These are phyloP conservation scores for Nowickia ferox DNA, from an alignment of 2,888 invertebrate genomes.

Conservation along the genomic window DNA sequence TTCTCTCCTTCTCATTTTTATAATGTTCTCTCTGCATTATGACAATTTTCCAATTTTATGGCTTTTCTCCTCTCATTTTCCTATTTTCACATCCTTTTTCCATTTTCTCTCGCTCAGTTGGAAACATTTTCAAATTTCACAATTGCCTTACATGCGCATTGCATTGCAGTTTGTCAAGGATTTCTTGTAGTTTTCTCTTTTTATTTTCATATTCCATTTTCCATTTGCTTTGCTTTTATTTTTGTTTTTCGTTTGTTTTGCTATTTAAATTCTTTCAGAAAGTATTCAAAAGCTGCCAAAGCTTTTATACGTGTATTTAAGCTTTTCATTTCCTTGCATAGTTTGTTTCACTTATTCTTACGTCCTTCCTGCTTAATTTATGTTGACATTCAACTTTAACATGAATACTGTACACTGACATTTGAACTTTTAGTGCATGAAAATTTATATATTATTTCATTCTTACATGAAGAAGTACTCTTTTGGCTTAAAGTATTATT, in stretches of 20 bases:
- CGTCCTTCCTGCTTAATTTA: conserved; percentile 15
- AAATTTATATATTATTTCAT: neutral
- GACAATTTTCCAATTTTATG: neutral
- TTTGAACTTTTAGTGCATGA: conserved; percentile 52
- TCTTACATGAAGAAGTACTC: neutral
- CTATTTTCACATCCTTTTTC: neutral
- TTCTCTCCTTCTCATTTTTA: neutral
- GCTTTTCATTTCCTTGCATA: conserved; percentile 2
- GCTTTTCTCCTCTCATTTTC: neutral
- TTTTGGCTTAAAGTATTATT: neutral
- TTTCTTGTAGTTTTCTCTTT: conserved; percentile 52
- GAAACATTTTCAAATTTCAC: conserved; percentile 32
- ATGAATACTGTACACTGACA: conserved; percentile 33
- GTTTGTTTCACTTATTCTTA: conserved; percentile 1
- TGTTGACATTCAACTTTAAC: conserved; percentile 59
- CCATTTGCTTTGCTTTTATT: neutral
- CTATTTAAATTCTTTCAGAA: conserved; percentile 7
- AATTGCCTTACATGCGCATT: conserved; percentile 41
- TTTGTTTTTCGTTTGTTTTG: conserved; percentile 45
- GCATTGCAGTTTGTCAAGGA: conserved; percentile 32
- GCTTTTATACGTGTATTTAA: conserved; percentile 21
- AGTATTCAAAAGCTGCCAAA: neutral
- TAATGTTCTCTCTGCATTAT: neutral
- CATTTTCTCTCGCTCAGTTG: neutral
- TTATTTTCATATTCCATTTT: conserved; percentile 47